These are phyloP conservation scores for Colaptes auratus DNA, from an alignment of 2,113 vertebrate species.

Conservation along the genomic window DNA sequence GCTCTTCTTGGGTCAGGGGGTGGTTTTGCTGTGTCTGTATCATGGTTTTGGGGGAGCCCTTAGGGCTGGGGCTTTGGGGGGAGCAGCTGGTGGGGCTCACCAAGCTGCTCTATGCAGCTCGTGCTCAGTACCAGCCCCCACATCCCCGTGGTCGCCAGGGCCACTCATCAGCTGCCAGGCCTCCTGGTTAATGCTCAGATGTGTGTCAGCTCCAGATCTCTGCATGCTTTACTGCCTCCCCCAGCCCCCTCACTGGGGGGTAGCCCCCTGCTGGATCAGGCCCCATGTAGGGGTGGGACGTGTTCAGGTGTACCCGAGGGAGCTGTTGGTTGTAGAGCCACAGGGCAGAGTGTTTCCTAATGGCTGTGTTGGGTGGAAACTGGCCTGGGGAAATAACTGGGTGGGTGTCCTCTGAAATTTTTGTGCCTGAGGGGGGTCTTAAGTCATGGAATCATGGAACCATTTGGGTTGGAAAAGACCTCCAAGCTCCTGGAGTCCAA, in stretches of 20 bases:
- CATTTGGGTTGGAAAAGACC: background rate
- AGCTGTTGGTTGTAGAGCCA: accelerated
- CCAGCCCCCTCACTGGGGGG: accelerated
- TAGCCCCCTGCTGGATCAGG: accelerated
- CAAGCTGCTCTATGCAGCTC: accelerated
- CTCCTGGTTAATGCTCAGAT: accelerated
- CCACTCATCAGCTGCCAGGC: background rate
- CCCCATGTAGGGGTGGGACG: accelerated
- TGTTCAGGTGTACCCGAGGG: background rate
- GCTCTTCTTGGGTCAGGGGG: accelerated
- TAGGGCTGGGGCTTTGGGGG: accelerated
- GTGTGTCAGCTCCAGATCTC: background rate
- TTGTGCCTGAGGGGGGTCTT: background rate
- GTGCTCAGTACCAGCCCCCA: accelerated
- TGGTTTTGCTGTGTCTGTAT: background rate
- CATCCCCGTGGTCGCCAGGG: accelerated
- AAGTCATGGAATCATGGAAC: too few species aligned
- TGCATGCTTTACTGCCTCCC: accelerated
- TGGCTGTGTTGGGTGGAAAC: accelerated
- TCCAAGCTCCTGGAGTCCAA: too few species aligned
- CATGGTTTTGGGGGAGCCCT: background rate
- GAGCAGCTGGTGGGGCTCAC: accelerated
- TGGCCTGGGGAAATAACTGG: accelerated
- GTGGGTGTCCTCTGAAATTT: background rate
- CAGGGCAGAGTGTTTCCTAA: background rate